Percentiles rank a stretch among this genome's conserved stretches.
These are phyloP conservation scores for Diorhabda elongata DNA, from an alignment of 1,140 invertebrate species.

Conservation along the genomic window DNA sequence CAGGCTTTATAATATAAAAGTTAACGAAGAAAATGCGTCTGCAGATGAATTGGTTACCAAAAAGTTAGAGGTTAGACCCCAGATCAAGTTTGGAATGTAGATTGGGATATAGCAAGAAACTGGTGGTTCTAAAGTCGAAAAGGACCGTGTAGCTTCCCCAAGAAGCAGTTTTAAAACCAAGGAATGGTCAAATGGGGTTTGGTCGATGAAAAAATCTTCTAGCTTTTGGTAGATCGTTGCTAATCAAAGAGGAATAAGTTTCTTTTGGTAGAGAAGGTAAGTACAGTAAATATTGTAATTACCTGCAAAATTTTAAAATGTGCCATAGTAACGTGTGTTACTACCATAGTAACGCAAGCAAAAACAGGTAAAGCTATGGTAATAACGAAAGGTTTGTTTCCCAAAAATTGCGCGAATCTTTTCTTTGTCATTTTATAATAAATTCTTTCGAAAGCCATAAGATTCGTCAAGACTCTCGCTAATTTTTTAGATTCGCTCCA, in stretches of 20 bases:
- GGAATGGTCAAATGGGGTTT: neutral
- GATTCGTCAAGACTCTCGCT: constrained; percentile 55
- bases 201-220: no score
- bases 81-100: no score
- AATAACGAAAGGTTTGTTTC: constrained; percentile 39
- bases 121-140: no score
- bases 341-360: constrained; percentile 57
- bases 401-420: constrained; percentile 31
- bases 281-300: neutral
- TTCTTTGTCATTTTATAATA: constrained; percentile 39
- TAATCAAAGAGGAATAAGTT: no score
- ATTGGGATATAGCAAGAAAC: no score
- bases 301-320: constrained; percentile 59
- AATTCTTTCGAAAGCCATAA: constrained; percentile 53
- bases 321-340: constrained; percentile 62
- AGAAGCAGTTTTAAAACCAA: no score
- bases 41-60: no score
- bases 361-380: constrained; percentile 51
- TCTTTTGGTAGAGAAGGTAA: neutral
- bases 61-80: no score
- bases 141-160: no score
- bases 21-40: no score
- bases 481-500: constrained; percentile 62
- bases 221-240: no score
- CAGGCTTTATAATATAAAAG: no score